Percentiles rank a stretch among this genome's conserved stretches.
These are phyloP conservation scores for Astreopora myriophthalma DNA, from an alignment of 64 coral and sea anemone genomes.

Conservation along the genomic window DNA sequence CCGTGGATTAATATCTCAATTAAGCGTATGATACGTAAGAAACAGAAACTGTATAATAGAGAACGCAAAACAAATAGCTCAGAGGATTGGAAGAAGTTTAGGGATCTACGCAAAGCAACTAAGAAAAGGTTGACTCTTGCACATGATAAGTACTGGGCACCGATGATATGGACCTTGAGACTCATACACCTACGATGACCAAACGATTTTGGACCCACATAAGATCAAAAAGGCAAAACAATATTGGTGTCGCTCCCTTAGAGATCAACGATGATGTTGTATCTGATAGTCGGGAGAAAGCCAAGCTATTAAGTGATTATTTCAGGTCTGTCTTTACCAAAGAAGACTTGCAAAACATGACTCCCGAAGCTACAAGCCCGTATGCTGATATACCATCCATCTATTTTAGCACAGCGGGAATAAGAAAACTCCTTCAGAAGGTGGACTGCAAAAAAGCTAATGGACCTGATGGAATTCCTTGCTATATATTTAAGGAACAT, in stretches of 20 bases:
- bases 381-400: slow-evolving; percentile 20
- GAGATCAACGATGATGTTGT: slow-evolving; percentile 17
- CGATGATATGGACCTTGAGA: slow-evolving; percentile 3
- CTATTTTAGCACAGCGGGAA: slow-evolving; percentile 21
- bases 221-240: slow-evolving; percentile 9
- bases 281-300: slow-evolving; percentile 11
- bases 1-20: too few relatives aligned
- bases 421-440: slow-evolving; percentile 27
- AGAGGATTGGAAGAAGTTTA: background rate
- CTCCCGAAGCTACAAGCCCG: slow-evolving; percentile 28
- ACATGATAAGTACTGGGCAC: too few relatives aligned
- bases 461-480: too few relatives aligned
- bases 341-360: background rate
- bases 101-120: too few relatives aligned
- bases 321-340: slow-evolving; percentile 41
- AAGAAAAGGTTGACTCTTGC: too few relatives aligned
- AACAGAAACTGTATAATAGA: too few relatives aligned
- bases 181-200: background rate
- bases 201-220: slow-evolving; percentile 61
- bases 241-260: slow-evolving; percentile 22
- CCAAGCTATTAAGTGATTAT: slow-evolving; percentile 12
- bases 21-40: too few relatives aligned
- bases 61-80: too few relatives aligned
- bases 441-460: slow-evolving; percentile 35
- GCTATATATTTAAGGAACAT: too few relatives aligned